These are phyloP conservation scores for Pseudopleuronectes americanus DNA, from an alignment of 2,797 vertebrate species.

Conservation along the genomic window DNA sequence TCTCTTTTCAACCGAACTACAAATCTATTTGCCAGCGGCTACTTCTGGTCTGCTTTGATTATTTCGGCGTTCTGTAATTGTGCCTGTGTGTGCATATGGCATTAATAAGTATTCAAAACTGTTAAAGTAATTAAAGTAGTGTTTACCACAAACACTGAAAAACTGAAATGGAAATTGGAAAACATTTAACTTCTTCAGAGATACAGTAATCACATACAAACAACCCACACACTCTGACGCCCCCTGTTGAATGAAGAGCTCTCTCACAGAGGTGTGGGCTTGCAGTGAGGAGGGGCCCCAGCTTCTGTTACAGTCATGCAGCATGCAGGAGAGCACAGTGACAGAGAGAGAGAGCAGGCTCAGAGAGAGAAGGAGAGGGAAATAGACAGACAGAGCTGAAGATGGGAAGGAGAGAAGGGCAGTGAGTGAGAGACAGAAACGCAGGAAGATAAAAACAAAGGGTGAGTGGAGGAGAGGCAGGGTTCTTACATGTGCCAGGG, in stretches of 20 bases:
- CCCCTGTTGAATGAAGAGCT: slow-evolving; percentile 45
- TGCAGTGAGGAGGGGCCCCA: slow-evolving; percentile 35
- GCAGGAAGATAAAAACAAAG: no score
- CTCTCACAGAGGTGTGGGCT: slow-evolving; percentile 30
- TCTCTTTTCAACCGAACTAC: no score
- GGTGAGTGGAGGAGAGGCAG: neutral
- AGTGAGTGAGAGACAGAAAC: neutral
- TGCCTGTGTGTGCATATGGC: neutral
- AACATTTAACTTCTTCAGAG: neutral
- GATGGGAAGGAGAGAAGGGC: slow-evolving; percentile 19
- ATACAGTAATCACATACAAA: neutral
- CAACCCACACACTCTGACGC: slow-evolving; percentile 33
- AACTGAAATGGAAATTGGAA: no score
- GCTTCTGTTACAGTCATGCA: neutral
- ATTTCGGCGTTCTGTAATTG: neutral
- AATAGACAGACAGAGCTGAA: neutral
- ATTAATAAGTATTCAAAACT: neutral
- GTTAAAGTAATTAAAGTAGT: neutral
- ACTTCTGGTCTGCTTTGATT: no score
- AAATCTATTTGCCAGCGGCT: no score
- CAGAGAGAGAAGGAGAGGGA: neutral
- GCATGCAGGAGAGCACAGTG: slow-evolving; percentile 9
- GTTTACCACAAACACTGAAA: no score
- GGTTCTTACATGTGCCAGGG: slow-evolving; percentile 79
- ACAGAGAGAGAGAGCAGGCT: slow-evolving; percentile 3